A percentile compares a stretch with the other conserved stretches of the same genome.
Evolutionary conservation across 2,113 vertebrate genomes (phyloP).

Genomic region (Tiliqua scincoides): DNA sequence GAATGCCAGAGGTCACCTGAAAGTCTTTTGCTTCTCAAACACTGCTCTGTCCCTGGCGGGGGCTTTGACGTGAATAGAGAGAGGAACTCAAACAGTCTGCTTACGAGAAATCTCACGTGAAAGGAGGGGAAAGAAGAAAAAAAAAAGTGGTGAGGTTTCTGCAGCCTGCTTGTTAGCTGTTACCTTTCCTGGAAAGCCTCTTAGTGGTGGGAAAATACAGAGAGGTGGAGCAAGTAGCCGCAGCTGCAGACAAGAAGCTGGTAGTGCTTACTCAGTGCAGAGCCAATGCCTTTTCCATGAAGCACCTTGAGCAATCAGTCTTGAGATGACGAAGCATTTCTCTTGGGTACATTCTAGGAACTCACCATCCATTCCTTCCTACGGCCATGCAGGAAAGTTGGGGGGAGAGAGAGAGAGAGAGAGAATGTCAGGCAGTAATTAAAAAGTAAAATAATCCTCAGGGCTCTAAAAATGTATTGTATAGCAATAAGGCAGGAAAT

Average conservation of each 20-base stretch:
- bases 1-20: neutral
- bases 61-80: slow-evolving; percentile 14
- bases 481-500: slow-evolving; percentile 22
- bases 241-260: rapidly evolving
- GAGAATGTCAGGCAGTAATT: neutral
- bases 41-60: neutral
- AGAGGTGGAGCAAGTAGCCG: slow-evolving; percentile 3
- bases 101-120: neutral
- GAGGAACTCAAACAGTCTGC: slow-evolving; percentile 4
- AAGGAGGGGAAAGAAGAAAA: neutral
- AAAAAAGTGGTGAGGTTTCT: neutral
- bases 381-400: neutral
- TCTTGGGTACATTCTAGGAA: slow-evolving; percentile 24
- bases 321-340: slow-evolving; percentile 14
- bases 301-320: neutral
- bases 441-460: neutral
- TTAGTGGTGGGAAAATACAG: slow-evolving; percentile 10
- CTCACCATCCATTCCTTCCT: neutral
- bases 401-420: neutral
- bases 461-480: neutral
- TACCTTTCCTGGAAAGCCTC: slow-evolving; percentile 14
- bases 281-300: neutral
- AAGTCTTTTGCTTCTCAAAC: neutral
- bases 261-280: neutral
- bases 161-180: neutral